Conservation (phyloP, 2,113 vertebrate genomes). For the Ploceus nigricollis region DNA sequence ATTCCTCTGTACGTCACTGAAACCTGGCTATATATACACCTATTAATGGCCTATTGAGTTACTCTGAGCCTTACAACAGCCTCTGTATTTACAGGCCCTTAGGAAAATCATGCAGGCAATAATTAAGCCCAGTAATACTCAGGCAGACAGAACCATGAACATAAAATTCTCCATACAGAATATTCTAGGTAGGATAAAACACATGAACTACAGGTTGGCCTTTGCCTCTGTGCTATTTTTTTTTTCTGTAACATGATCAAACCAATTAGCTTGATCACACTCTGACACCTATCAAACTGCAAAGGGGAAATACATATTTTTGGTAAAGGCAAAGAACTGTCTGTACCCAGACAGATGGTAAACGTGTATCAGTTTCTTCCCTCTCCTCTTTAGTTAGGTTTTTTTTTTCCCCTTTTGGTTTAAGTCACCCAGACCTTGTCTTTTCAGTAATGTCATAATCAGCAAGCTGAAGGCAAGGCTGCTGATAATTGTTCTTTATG, state of each 20-base stretch:
- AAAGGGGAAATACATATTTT: slow-evolving; percentile 22
- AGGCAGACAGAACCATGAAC: neutral
- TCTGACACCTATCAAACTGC: slow-evolving; percentile 28
- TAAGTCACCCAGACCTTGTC: slow-evolving; percentile 80
- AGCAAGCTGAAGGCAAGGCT: slow-evolving; percentile 80
- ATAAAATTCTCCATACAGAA: neutral
- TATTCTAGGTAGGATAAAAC: neutral
- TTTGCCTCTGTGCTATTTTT: neutral
- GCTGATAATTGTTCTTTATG: slow-evolving; percentile 88
- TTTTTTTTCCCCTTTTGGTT: slow-evolving; percentile 28
- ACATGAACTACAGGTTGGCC: neutral
- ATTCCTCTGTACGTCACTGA: neutral
- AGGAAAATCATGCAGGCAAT: neutral
- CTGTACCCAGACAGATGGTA: neutral
- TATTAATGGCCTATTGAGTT: neutral
- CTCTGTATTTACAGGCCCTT: neutral
- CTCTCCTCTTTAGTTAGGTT: neutral
- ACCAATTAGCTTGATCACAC: slow-evolving; percentile 64
- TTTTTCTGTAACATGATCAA: slow-evolving; percentile 51
- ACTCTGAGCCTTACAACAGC: neutral
- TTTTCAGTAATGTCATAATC: slow-evolving; percentile 84
- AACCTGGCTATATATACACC: neutral
- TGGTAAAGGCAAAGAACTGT: slow-evolving; percentile 12
- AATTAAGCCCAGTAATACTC: neutral
- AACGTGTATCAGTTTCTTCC: neutral